phyloP scores from a whole-genome alignment of 2,888 invertebrate genomes.

The Pinctada fucata region DNA sequence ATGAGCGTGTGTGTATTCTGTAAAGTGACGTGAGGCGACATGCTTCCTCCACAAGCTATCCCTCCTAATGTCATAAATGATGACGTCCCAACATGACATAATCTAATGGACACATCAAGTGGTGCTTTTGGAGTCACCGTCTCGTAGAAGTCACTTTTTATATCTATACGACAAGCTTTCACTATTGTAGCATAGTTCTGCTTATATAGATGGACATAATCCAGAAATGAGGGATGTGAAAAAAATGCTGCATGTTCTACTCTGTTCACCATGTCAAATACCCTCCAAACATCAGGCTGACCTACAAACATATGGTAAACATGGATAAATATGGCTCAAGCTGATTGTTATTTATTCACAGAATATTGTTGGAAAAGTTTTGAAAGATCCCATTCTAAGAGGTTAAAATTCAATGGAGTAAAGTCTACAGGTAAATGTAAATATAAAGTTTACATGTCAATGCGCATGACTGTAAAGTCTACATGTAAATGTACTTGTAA shows the following conservation, averaged over 20 bases:
- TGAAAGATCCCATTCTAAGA: too few relatives aligned
- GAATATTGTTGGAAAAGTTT: too few relatives aligned
- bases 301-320: conserved; percentile 50
- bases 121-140: conserved; percentile 69
- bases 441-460: too few relatives aligned
- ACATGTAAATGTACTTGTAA: too few relatives aligned
- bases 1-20: conserved; percentile 59
- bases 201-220: conserved; percentile 56
- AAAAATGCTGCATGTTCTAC: conserved; percentile 68
- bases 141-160: conserved; percentile 66
- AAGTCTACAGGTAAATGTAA: too few relatives aligned
- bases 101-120: conserved; percentile 56
- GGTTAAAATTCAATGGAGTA: too few relatives aligned
- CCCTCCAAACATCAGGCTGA: conserved; percentile 64
- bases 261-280: conserved; percentile 66
- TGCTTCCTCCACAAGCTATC: conserved; percentile 55
- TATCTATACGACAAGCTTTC: conserved; percentile 63
- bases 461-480: too few relatives aligned
- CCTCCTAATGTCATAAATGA: conserved; percentile 59
- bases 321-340: neutral
- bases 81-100: conserved; percentile 59
- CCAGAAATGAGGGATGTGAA: conserved; percentile 56
- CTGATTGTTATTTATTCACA: too few relatives aligned
- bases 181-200: conserved; percentile 58
- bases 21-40: conserved; percentile 58